A percentile compares a stretch with the other conserved stretches of the same genome.
Evolutionary conservation across 2,888 invertebrate genomes (phyloP).

Genomic region (Nephrotoma guestfalica): DNA sequence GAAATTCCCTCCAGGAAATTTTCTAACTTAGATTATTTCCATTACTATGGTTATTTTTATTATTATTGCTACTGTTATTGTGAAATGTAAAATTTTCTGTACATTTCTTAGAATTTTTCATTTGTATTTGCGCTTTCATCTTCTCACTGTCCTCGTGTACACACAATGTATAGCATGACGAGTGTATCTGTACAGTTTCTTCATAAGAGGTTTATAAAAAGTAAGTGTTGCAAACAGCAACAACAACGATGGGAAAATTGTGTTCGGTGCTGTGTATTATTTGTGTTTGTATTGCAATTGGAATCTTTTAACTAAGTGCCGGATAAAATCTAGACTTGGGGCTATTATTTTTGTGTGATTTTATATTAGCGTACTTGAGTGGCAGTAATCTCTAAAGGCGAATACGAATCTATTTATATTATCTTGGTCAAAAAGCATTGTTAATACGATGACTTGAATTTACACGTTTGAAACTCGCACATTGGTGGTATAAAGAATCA

Average conservation of each 20-base stretch:
- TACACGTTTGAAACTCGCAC: too few species aligned
- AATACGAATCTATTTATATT: too few species aligned
- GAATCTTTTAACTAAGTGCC: background rate
- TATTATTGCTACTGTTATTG: background rate
- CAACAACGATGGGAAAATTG: background rate
- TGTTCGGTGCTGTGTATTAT: background rate
- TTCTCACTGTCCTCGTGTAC: background rate
- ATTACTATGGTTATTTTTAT: background rate
- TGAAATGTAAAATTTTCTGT: background rate
- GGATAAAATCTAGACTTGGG: background rate
- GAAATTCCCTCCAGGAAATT: background rate
- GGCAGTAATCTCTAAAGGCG: background rate
- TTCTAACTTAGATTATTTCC: background rate
- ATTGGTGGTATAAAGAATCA: too few species aligned
- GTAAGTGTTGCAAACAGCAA: background rate
- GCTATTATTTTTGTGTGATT: background rate
- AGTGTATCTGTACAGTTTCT: background rate
- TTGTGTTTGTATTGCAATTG: background rate
- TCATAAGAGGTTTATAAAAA: background rate
- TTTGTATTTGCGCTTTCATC: background rate
- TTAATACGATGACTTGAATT: too few species aligned
- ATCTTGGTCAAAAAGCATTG: too few species aligned
- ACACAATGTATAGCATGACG: background rate
- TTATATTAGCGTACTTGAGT: background rate
- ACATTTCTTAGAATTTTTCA: background rate